These are phyloP conservation scores for Cryptoleucopteryx plumbea DNA, from an alignment of 2,113 vertebrate species.

Conservation along the genomic window DNA sequence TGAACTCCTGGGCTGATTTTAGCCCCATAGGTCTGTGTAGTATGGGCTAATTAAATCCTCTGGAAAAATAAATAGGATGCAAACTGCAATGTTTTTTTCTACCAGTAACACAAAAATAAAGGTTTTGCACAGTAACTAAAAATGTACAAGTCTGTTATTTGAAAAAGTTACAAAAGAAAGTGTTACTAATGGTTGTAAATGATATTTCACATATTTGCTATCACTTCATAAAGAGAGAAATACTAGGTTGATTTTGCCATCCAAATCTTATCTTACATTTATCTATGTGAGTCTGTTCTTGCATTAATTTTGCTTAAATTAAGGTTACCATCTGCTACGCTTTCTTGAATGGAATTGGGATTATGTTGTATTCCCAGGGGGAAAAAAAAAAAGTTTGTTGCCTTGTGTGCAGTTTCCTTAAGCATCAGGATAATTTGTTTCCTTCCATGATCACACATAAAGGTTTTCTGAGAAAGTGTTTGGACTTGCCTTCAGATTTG, in stretches of 20 bases:
- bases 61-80: neutral
- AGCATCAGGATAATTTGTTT: neutral
- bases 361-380: neutral
- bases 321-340: neutral
- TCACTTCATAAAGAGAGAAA: neutral
- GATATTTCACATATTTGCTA: neutral
- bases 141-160: neutral
- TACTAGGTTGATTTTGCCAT: neutral
- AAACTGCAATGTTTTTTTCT: neutral
- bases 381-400: neutral
- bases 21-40: neutral
- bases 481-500: neutral
- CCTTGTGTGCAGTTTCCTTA: neutral
- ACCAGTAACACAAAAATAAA: neutral
- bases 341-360: neutral
- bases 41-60: neutral
- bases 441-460: neutral
- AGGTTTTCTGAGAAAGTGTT: neutral
- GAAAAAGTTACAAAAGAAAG: neutral
- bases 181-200: neutral
- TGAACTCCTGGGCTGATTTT: neutral
- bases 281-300: neutral
- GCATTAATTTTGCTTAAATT: neutral
- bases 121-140: neutral
- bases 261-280: neutral